These are phyloP conservation scores for Arctopsyche grandis DNA, from an alignment of 1,140 invertebrate genomes.

Conservation along the genomic window DNA sequence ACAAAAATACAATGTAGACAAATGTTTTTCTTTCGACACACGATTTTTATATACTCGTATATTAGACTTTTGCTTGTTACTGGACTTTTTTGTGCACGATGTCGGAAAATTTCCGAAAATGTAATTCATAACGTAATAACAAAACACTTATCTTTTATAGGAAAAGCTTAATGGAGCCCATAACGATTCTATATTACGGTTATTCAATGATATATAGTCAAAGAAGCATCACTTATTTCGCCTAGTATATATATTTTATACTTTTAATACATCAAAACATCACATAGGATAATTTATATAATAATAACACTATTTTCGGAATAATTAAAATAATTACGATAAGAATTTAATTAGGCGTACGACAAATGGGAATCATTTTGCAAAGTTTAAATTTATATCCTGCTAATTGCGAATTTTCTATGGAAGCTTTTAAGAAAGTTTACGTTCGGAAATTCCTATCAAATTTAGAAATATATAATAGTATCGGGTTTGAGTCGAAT, in stretches of 20 bases:
- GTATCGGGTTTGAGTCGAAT: too few relatives aligned
- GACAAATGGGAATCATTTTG: too few relatives aligned
- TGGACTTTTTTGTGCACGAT: background rate
- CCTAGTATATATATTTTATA: background rate
- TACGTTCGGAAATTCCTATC: background rate
- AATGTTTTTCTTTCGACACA: too few relatives aligned
- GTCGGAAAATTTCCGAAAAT: background rate
- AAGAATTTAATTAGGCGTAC: too few relatives aligned
- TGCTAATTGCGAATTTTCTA: background rate
- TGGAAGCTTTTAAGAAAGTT: background rate
- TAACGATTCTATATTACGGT: constrained; percentile 14
- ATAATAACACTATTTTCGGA: too few relatives aligned
- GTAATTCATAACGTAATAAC: constrained; percentile 20
- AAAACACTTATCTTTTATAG: constrained; percentile 25
- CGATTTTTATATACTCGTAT: too few relatives aligned
- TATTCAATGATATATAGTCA: background rate
- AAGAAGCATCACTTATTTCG: background rate
- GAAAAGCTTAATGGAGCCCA: constrained; percentile 17
- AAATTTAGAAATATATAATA: background rate
- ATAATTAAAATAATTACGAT: too few relatives aligned
- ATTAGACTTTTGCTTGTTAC: too few relatives aligned
- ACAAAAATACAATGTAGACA: too few relatives aligned
- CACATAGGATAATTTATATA: too few relatives aligned
- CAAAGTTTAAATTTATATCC: background rate
- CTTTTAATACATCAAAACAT: too few relatives aligned